phyloP scores from a whole-genome alignment of 2,113 vertebrate genomes.

The Ovis aries region ARS-UI_Ramb_v3.0 NC_056060.1:72687501-72688000 shows the following conservation, averaged over 20 bases:
- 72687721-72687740: constrained; percentile 40
- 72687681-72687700: background rate
- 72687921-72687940: background rate
- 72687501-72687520: background rate
- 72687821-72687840: background rate
- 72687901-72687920: background rate
- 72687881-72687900: constrained; percentile 7
- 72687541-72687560: background rate
- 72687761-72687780: constrained; percentile 34
- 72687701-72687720: constrained; percentile 53
- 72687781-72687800: constrained; percentile 41
- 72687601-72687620: constrained; percentile 54
- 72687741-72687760: constrained; percentile 42
- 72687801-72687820: constrained; percentile 21
- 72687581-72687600: constrained; percentile 45
- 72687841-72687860: background rate
- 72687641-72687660: background rate
- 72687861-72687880: background rate
- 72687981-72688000: background rate
- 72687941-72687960: background rate
- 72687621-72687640: constrained; percentile 37
- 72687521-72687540: background rate
- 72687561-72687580: background rate
- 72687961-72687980: background rate
- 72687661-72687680: constrained; percentile 10